A percentile compares a stretch with the other conserved stretches of the same genome.
Conservation (phyloP, 2,113 vertebrate species). For the Suncus etruscus region DNA sequence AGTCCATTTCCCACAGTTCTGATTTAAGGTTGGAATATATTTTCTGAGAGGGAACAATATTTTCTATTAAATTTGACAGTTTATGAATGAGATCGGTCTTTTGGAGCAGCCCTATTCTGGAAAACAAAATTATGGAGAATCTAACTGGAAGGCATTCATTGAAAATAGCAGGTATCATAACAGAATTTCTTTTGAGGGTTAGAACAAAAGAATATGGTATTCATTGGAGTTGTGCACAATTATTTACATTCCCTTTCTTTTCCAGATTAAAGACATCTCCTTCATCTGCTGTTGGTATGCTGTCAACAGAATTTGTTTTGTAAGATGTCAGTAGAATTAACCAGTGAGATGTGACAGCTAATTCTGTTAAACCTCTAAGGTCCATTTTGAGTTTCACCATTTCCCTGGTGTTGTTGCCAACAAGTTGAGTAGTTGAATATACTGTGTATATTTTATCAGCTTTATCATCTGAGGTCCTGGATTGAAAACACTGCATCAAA, state of each 20-base stretch:
- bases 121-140: background rate
- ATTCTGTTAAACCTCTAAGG: background rate
- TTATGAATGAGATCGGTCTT: background rate
- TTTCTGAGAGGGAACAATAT: no score
- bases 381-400: background rate
- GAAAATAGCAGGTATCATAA: background rate
- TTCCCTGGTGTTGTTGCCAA: background rate
- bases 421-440: no score
- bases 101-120: background rate
- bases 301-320: background rate
- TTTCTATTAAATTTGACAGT: background rate
- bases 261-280: background rate
- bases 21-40: no score
- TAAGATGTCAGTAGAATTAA: no score
- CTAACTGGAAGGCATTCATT: background rate
- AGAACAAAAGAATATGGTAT: background rate
- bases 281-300: background rate
- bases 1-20: background rate
- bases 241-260: background rate
- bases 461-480: background rate
- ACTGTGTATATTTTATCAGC: background rate
- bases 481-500: background rate
- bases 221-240: background rate
- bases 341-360: background rate
- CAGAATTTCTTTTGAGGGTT: background rate